Evolutionary conservation across 1,140 invertebrate species (phyloP).

Genomic region (Pectinophora gossypiella): DNA sequence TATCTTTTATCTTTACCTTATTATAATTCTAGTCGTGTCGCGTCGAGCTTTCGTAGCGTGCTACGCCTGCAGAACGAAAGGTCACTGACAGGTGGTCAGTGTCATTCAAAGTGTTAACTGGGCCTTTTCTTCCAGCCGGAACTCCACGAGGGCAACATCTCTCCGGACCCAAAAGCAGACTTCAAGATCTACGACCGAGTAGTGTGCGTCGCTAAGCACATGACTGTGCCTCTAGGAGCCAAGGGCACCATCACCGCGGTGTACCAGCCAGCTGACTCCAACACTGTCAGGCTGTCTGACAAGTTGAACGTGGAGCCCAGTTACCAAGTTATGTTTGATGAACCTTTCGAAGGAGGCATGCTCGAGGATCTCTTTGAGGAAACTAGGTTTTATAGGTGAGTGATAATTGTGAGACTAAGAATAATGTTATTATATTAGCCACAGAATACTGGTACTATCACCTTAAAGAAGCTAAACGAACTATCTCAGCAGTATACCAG

Average conservation of each 20-base stretch:
- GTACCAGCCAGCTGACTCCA: constrained; percentile 69
- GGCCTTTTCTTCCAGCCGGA: constrained; percentile 56
- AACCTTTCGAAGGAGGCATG: constrained; percentile 82
- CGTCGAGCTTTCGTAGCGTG: too few species aligned
- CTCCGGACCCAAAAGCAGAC: constrained; percentile 80
- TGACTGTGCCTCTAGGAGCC: constrained; percentile 86
- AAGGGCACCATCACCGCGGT: constrained; percentile 89
- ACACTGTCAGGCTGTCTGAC: constrained; percentile 58
- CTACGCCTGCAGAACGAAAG: too few species aligned
- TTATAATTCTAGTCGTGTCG: too few species aligned
- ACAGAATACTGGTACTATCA: too few species aligned
- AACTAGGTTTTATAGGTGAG: constrained; percentile 58
- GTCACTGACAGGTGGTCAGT: too few species aligned
- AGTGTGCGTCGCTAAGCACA: constrained; percentile 83
- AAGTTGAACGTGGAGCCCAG: constrained; percentile 70
- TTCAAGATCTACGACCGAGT: constrained; percentile 89
- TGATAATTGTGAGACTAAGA: too few species aligned
- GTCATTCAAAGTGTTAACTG: neutral
- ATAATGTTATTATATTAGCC: too few species aligned
- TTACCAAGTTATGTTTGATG: constrained; percentile 88
- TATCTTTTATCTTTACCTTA: too few species aligned
- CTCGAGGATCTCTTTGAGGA: constrained; percentile 74
- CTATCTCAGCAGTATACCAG: too few species aligned
- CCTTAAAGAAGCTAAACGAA: too few species aligned
- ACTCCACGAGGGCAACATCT: constrained; percentile 69